These are phyloP conservation scores for Apamea epomidion DNA, from an alignment of 2,888 invertebrate species.

Conservation along the genomic window DNA sequence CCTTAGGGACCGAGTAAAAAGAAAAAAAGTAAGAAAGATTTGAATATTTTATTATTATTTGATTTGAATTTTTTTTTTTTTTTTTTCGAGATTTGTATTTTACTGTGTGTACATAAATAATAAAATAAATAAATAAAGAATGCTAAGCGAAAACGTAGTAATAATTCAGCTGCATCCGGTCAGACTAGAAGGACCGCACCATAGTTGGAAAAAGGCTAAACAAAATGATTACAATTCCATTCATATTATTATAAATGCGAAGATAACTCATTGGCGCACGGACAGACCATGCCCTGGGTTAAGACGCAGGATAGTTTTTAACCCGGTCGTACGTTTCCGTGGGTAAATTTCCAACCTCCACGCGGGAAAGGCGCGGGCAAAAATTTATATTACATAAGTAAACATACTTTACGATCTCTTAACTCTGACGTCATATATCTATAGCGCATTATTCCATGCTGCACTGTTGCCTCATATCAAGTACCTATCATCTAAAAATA, in stretches of 20 bases:
- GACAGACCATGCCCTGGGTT: background rate
- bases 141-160: too few relatives aligned
- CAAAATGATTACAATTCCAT: background rate
- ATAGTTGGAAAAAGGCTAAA: too few relatives aligned
- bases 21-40: too few relatives aligned
- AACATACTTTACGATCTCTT: background rate
- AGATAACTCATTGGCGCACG: background rate
- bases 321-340: background rate
- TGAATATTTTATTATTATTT: too few relatives aligned
- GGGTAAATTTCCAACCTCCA: background rate
- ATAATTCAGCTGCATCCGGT: too few relatives aligned
- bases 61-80: too few relatives aligned
- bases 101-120: too few relatives aligned
- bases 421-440: conserved; percentile 1
- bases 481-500: conserved; percentile 35
- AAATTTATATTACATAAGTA: background rate
- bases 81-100: too few relatives aligned
- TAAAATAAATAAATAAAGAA: too few relatives aligned
- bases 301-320: background rate
- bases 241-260: background rate
- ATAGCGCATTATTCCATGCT: background rate
- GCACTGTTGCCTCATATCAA: background rate
- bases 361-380: background rate
- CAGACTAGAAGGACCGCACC: too few relatives aligned
- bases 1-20: too few relatives aligned